Conservation (phyloP, 2,888 invertebrate species). For the Metellina segmentata region DNA sequence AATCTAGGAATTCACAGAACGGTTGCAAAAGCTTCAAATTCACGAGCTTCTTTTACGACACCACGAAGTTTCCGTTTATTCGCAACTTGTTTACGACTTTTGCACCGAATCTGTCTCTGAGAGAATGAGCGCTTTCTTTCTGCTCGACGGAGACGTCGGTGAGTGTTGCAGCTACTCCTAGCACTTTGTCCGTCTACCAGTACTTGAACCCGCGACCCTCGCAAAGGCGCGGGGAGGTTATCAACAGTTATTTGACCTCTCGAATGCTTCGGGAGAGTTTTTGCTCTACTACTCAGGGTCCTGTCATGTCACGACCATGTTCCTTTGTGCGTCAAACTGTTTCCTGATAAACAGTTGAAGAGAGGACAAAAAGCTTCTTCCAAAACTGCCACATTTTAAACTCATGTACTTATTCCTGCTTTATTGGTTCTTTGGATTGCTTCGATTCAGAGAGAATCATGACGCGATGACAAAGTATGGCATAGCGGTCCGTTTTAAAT, state of each 20-base stretch:
- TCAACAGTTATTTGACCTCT: slow-evolving; percentile 73
- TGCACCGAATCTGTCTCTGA: no score
- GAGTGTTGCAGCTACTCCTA: slow-evolving; percentile 12
- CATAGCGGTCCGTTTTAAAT: no score
- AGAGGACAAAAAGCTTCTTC: not conserved
- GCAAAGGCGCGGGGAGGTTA: slow-evolving; percentile 49
- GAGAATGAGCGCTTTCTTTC: not conserved
- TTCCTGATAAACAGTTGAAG: slow-evolving; percentile 38
- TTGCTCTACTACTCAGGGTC: not conserved
- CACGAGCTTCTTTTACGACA: no score
- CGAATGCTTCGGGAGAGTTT: slow-evolving; percentile 24
- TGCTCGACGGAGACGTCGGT: not conserved
- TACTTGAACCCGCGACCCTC: slow-evolving; percentile 68
- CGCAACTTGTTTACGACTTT: no score
- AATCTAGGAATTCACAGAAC: no score
- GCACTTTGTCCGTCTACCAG: slow-evolving; percentile 65
- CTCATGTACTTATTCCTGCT: not conserved
- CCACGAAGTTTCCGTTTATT: no score
- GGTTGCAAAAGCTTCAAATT: no score
- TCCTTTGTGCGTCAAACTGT: slow-evolving; percentile 45
- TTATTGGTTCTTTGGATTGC: not conserved
- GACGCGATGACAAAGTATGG: no score
- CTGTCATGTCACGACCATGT: slow-evolving; percentile 41
- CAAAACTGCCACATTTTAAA: not conserved
- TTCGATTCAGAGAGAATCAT: not conserved